These are phyloP conservation scores for Scopus umbretta DNA, from an alignment of 2,113 vertebrate species.

Conservation along the genomic window DNA sequence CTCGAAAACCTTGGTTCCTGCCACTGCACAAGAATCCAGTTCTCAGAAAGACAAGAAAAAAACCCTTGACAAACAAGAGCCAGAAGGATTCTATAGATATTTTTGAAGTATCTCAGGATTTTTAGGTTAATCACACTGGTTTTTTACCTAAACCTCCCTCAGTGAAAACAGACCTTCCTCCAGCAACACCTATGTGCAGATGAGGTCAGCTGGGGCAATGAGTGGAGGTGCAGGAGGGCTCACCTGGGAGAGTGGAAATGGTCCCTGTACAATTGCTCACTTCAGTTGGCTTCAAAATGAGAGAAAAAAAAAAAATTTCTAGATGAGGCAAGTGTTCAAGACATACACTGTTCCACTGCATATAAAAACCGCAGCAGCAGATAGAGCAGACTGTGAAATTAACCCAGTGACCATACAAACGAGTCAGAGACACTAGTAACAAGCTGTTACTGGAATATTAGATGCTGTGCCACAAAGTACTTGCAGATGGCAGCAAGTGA, in stretches of 20 bases:
- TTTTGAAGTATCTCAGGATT: neutral
- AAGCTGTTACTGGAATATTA: neutral
- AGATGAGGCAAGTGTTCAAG: neutral
- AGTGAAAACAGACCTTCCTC: neutral
- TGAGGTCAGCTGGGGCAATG: neutral
- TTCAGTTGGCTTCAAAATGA: neutral
- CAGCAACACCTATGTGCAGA: neutral
- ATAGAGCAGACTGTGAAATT: neutral
- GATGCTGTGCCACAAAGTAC: neutral
- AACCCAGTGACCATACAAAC: neutral
- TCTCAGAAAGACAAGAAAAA: neutral
- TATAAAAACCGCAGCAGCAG: neutral
- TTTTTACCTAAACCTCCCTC: neutral
- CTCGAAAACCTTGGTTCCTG: neutral
- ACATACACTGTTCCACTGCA: neutral
- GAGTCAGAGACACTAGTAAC: neutral
- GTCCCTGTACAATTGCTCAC: neutral
- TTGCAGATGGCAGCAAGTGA: slow-evolving; percentile 38
- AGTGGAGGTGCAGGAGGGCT: neutral
- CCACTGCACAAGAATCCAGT: neutral
- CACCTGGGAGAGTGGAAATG: neutral
- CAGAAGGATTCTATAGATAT: neutral
- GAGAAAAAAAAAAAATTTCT: neutral
- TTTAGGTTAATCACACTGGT: neutral
- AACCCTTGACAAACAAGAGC: neutral